A percentile compares a stretch with the other conserved stretches of the same genome.
These are phyloP conservation scores for Pangasius macronema DNA, from an alignment of 2,797 vertebrate genomes.

Conservation along the genomic window DNA sequence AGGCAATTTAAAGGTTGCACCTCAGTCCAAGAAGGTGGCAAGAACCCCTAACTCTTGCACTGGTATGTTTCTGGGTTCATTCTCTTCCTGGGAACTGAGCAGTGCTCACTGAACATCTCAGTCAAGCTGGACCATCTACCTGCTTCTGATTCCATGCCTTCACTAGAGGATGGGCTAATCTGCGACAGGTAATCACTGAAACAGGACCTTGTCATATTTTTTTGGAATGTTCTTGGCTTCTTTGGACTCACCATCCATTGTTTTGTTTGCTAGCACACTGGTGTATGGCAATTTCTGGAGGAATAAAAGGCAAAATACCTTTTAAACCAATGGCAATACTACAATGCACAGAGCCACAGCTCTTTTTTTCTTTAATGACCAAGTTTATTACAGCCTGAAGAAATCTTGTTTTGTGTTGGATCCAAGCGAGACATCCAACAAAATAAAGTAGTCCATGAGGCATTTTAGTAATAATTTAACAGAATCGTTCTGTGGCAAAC, in stretches of 20 bases:
- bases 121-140: slow-evolving; percentile 30
- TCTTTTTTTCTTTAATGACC: not conserved
- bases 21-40: slow-evolving; percentile 43
- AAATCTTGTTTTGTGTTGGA: not conserved
- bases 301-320: not conserved
- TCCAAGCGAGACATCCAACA: not conserved
- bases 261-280: not conserved
- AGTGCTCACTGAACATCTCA: slow-evolving; percentile 25
- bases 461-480: slow-evolving; percentile 12
- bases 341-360: not conserved
- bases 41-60: slow-evolving; percentile 38
- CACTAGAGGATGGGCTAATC: slow-evolving; percentile 25
- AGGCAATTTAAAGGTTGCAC: slow-evolving; percentile 50
- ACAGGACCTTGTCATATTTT: not conserved
- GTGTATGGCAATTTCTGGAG: not conserved
- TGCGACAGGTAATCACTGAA: slow-evolving; percentile 33
- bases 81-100: slow-evolving; percentile 35
- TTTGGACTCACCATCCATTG: not conserved
- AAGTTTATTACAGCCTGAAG: not conserved
- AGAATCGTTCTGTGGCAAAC: not conserved
- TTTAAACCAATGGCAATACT: not conserved
- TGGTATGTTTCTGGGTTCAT: slow-evolving; percentile 39
- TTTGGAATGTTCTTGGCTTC: not conserved
- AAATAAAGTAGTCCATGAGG: not conserved
- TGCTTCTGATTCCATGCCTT: slow-evolving; percentile 38